These are phyloP conservation scores for Astyanax mexicanus DNA, from an alignment of 2,797 vertebrate genomes.

Conservation along the genomic window DNA sequence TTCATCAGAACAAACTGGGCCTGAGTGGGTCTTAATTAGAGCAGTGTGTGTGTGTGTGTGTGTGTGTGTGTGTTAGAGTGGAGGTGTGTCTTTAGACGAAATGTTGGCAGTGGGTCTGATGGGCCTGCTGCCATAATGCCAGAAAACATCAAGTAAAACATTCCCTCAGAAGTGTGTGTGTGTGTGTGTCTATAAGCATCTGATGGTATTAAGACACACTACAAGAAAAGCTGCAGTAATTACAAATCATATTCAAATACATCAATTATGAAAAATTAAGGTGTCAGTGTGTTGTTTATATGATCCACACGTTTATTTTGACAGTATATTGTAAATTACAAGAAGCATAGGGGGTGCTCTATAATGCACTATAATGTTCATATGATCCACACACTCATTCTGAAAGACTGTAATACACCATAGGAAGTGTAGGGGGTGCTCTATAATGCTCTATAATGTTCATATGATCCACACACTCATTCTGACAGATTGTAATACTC, in stretches of 20 bases:
- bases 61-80: not conserved
- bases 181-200: not conserved
- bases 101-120: slow-evolving; percentile 24
- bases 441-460: no score
- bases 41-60: not conserved
- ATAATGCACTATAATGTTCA: no score
- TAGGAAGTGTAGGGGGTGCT: no score
- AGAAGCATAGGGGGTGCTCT: no score
- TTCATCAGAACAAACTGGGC: slow-evolving; percentile 4
- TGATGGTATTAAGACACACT: slow-evolving; percentile 2
- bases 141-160: slow-evolving; percentile 29
- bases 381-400: no score
- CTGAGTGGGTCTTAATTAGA: not conserved
- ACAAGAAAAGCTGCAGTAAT: not conserved
- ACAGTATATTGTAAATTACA: no score
- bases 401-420: no score
- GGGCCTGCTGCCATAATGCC: not conserved
- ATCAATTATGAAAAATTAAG: not conserved
- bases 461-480: no score
- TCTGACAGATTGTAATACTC: no score
- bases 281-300: not conserved
- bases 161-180: slow-evolving; percentile 26
- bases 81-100: slow-evolving; percentile 22
- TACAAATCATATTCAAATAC: not conserved
- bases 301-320: not conserved